A percentile compares a stretch with the other conserved stretches of the same genome.
Conservation (phyloP, 2,797 vertebrate genomes). For the Epinephelus coioides region DNA sequence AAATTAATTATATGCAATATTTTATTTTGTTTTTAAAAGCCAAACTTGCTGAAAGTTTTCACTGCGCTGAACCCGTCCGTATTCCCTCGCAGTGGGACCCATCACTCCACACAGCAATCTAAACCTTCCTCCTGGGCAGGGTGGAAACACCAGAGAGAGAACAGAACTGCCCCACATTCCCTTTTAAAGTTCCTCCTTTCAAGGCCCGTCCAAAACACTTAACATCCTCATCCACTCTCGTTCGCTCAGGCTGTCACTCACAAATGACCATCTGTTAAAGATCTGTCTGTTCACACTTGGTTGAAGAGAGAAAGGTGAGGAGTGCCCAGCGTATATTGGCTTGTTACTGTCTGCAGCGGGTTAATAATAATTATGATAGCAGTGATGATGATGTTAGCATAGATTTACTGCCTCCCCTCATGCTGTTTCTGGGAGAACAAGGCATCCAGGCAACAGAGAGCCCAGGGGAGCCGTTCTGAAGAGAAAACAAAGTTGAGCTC, state of each 20-base stretch:
- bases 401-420: conserved; percentile 41
- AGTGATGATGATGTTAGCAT: conserved; percentile 53
- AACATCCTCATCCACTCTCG: conserved; percentile 45
- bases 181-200: conserved; percentile 41
- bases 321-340: conserved; percentile 10
- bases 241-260: conserved; percentile 31
- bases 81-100: conserved; percentile 52
- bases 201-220: conserved; percentile 46
- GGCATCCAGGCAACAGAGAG: conserved; percentile 56
- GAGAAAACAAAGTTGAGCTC: conserved; percentile 71
- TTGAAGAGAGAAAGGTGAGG: conserved; percentile 37
- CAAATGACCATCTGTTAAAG: conserved; percentile 48
- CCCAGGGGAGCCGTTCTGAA: conserved; percentile 65
- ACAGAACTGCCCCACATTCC: conserved; percentile 53
- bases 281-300: conserved; percentile 38
- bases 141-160: conserved; percentile 58
- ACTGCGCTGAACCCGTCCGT: conserved; percentile 8
- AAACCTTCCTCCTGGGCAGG: conserved; percentile 62
- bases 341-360: conserved; percentile 20
- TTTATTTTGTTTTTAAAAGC: conserved; percentile 33
- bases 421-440: conserved; percentile 52
- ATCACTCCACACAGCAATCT: conserved; percentile 71
- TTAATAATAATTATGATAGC: conserved; percentile 49
- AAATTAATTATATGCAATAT: background rate
- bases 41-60: conserved; percentile 22